Evolutionary conservation across 2,113 vertebrate species (phyloP), one percentile per base, ranked within the genome.

Genomic region (Melanerpes aurifrons): DNA sequence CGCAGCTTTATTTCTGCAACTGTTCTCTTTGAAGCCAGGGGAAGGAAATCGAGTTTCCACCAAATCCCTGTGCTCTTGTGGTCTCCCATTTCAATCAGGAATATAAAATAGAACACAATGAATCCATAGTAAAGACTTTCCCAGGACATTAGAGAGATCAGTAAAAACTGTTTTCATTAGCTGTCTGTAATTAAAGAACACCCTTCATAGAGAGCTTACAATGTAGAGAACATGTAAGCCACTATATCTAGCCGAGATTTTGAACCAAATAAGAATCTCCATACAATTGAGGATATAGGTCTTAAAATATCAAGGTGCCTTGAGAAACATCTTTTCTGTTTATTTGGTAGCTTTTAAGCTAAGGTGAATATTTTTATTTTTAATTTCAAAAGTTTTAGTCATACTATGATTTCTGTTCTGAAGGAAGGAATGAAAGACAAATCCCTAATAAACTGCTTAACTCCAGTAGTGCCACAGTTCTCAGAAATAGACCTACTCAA

Each of bases 111-210:
- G 80, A 95, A 95, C 92, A 95, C 77, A 85, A 75, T 85, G 94
- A 92, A 80, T 96, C 97, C 72, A 82, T 95, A 94, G 76, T 95
- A 87, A 89, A 87, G 92, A 91, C 86, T 96, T 96, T 97, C 82
- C 88, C 82, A 94, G 92, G 91, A 84, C 92, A 81, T 91, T 95
- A 81, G 69, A 90, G 76, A 95, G 82, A 96, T 95, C 95, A 96
- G 83, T 92, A 91, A 92, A 95, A 95, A 95, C 90, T 88, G 87
- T 94, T 96, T 97, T 91, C 91, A 90, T 97, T 97, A 96, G 79
- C 96, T 94, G 87, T 96, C 94, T 96, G 80, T 97, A 97, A 97
- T 97, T 97, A 97, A 97, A 96, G 83, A 94, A 95, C 92, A 96
- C 90, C 67, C 90, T 94, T 97, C 92, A 91, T 94, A 95, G 92